Base-by-base conservation (phyloP, 2,888 invertebrate genomes). In the Drosophila gaucha region DNA sequence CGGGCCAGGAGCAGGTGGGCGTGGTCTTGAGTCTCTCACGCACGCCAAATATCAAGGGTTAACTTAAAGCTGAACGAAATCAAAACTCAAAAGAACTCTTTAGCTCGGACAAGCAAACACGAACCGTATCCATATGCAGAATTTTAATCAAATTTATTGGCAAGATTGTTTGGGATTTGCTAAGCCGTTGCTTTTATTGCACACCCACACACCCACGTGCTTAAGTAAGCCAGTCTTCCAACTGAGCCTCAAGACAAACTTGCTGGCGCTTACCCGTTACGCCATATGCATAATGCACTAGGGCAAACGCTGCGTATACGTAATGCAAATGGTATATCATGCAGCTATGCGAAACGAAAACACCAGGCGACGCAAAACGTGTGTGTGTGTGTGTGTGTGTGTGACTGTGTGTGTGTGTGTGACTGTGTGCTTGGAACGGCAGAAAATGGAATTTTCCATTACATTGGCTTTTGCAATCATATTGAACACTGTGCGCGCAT, bases 401-500 rank as follows among this genome's bases (percentile, higher is more conserved):
- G 14, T 10, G n/a, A n/a, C 30, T n/a, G 6, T 10, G 14, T 24
- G 33, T 9, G 36, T 6, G 16, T 16, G 30, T 14, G 14, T 26
- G 43, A 18, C 28, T 6, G 33, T 24, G 22, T 33, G 14, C 16
- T 10, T 33, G 18, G 31, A 36, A 26, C n/a, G 24, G 4, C 6
- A 16, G 41, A 66, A 67, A 80, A 75, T 70, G 39, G 66, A 75
- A 75, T 85, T 85, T 84, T 89, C 88, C 88, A 87, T 80, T 85
- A 71, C 62, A 87, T 78, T 89, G 86, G 63, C 52, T 80, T 74
- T 72, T 33, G 55, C 62, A 83, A 76, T 67, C 71, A 71, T 69
- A 76, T 76, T 43, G 54, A 49, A 64, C 31, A 33, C 43, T 35
- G 41, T 49, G 26, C 56, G 44, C 49, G 65, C 71, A 85, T 78